A percentile compares a stretch with the other conserved stretches of the same genome.
These are phyloP conservation scores for Platanista minor DNA, from an alignment of 2,113 vertebrate species.

Conservation along the genomic window DNA sequence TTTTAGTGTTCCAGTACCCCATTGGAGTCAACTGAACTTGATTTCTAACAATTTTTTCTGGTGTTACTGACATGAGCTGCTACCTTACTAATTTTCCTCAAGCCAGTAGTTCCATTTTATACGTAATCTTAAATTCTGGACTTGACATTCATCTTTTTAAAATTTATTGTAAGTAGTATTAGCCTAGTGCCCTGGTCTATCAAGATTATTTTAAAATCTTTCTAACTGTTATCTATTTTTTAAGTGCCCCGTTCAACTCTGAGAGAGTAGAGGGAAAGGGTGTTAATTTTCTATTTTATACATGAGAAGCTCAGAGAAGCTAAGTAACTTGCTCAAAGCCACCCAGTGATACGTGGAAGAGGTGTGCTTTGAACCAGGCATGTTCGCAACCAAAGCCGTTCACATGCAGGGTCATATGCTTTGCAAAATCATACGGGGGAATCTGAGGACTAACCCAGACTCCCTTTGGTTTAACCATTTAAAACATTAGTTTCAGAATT, in stretches of 20 bases:
- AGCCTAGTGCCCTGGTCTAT: background rate
- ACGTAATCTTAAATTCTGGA: background rate
- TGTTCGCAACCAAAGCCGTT: background rate
- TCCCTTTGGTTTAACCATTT: background rate
- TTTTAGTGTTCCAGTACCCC: background rate
- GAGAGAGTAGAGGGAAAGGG: background rate
- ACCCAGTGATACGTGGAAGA: background rate
- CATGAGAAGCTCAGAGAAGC: background rate
- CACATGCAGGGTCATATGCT: accelerated
- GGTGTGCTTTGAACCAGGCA: background rate
- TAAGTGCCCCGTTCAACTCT: background rate
- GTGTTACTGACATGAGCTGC: background rate
- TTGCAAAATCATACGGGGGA: background rate
- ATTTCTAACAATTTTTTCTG: background rate
- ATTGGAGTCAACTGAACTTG: background rate
- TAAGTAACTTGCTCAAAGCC: background rate
- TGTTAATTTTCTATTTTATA: background rate
- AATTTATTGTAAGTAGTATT: background rate
- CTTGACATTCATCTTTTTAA: background rate
- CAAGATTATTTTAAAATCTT: background rate
- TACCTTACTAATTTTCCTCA: background rate
- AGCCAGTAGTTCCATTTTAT: background rate
- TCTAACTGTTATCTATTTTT: background rate
- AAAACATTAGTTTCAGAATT: constrained; percentile 14
- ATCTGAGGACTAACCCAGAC: background rate